Base-by-base conservation (phyloP, 2,888 invertebrate genomes). In the Philhelius pedissequus region DNA sequence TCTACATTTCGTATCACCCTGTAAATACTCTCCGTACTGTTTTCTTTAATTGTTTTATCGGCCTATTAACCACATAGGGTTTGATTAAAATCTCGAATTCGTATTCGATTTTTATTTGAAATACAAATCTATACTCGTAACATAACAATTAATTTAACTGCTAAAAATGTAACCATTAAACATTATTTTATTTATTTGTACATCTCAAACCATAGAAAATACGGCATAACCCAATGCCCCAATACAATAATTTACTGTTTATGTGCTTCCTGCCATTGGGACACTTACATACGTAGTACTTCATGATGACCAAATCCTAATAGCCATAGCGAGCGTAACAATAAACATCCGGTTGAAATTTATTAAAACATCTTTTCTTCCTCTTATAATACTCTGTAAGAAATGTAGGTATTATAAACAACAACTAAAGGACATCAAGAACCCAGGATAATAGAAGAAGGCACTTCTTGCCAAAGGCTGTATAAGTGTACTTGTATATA, bases 281-380 rank as follows among this genome's bases (percentile, higher is more conserved):
- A 30, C 43, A 40, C 32, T 56, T 50, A 68, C 50, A 35, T 35
- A 71, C 54, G 58, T 66, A 52, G 25, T 56, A 40, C 62, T 74
- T 70, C 76, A 64, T 70, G 76, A 48, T 76, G 76, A 81, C 76
- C 76, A 56, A 56, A 76, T 32, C 70, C 43, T 18, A 18, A 62
- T 18, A 18, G 43, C 62, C 62, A 62, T 43, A 40, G 27, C 18
- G 27, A 76, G 70, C 56, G 64, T 56, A 45, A 73, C 77, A 73
- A 77, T 69, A 73, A 73, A 77, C 48, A 69, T 82, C 45, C 54
- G 60, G 45, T 40, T 73, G 73, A 69, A 68, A 73, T 82, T 82
- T 68, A 77, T 82, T 66, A 77, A 52, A 35, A 77, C 73, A 68
- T 68, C 45, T 69, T 68, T 68, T 62, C 45, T 54, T 66, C 56